phyloP scores from a whole-genome alignment of 1,140 invertebrate species.

The Vollenhovia emeryi region DNA sequence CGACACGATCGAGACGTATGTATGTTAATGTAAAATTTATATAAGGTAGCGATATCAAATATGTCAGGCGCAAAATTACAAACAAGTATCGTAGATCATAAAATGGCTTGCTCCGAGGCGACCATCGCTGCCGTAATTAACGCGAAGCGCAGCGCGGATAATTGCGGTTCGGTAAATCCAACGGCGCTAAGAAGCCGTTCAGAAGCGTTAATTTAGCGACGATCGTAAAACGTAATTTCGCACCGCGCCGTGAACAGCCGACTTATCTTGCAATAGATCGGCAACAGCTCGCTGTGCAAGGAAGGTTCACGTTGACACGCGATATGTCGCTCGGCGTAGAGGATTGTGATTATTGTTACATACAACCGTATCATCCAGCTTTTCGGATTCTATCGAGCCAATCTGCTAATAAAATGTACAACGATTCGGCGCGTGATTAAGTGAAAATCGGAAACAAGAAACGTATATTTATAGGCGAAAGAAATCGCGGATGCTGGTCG shows the following conservation, averaged over 20 bases:
- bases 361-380: not conserved
- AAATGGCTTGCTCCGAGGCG: not conserved
- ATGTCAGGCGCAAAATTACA: not conserved
- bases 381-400: not conserved
- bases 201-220: slow-evolving; percentile 19
- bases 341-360: not conserved
- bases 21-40: not conserved
- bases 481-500: not conserved
- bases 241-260: not conserved
- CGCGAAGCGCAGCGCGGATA: not conserved
- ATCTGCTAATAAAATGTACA: not conserved
- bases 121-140: not conserved
- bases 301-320: not conserved
- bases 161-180: slow-evolving; percentile 8
- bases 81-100: not conserved
- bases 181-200: not conserved
- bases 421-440: not conserved
- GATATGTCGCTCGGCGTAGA: not conserved
- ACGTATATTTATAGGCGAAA: not conserved
- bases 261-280: slow-evolving; percentile 19
- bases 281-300: not conserved
- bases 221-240: slow-evolving; percentile 21
- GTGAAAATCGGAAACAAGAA: not conserved
- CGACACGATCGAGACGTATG: not conserved
- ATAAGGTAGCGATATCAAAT: not conserved